Conservation (phyloP, 2,797 vertebrate species). For the Coccyzus lansbergi region DNA sequence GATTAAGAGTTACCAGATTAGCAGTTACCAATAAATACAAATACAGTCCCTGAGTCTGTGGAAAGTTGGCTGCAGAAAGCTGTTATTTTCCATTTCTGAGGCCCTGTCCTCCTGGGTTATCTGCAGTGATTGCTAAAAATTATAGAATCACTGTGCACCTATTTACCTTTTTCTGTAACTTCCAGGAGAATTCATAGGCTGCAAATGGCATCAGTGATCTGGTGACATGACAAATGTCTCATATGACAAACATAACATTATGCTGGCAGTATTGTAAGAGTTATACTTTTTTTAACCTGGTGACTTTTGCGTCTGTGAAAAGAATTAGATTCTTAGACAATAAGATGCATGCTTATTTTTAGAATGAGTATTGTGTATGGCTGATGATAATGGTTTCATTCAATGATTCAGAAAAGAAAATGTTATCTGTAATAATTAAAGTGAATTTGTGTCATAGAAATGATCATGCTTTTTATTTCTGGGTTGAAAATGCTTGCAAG, state of each 20-base stretch:
- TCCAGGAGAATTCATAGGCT: not conserved
- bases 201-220: not conserved
- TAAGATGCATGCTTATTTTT: not conserved
- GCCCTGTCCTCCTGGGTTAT: not conserved
- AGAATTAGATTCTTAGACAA: not conserved
- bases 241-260: not conserved
- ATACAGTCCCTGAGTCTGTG: not conserved
- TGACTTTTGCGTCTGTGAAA: not conserved
- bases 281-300: not conserved
- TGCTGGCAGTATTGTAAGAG: not conserved
- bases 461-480: not conserved
- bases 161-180: not conserved
- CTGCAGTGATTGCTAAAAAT: not conserved
- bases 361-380: not conserved
- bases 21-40: not conserved
- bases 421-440: not conserved
- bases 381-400: not conserved
- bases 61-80: too few relatives aligned
- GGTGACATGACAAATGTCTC: not conserved
- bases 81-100: not conserved
- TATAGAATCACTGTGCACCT: not conserved
- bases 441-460: not conserved
- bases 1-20: not conserved
- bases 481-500: not conserved
- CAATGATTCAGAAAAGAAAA: not conserved